These are phyloP conservation scores for Thamnophis sirtalis DNA, from an alignment of 2,113 vertebrate species.

Conservation along the genomic window DNA sequence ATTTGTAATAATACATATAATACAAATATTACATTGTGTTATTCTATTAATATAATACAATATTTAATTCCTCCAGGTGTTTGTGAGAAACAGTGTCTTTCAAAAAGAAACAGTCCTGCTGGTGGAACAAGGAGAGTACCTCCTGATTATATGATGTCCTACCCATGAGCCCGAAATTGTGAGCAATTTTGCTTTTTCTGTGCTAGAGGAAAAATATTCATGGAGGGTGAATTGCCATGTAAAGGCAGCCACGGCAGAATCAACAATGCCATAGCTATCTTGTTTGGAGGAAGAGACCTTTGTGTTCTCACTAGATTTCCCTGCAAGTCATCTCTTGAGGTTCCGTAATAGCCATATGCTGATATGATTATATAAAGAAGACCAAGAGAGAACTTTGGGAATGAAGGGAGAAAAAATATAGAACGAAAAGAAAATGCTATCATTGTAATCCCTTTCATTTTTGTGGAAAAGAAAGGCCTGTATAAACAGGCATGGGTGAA, in stretches of 20 bases:
- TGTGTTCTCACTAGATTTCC: not conserved
- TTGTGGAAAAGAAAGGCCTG: not conserved
- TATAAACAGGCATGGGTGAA: not conserved
- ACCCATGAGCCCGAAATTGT: not conserved
- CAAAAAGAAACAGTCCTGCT: not conserved
- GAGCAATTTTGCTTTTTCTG: not conserved
- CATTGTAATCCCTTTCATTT: not conserved
- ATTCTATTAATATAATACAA: not conserved
- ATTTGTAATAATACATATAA: not conserved
- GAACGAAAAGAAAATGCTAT: not conserved
- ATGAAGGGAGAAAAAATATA: not conserved
- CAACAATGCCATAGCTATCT: not conserved
- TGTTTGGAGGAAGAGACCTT: not conserved
- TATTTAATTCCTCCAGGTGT: not conserved
- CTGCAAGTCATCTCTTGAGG: not conserved
- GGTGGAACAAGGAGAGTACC: not conserved
- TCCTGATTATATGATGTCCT: not conserved
- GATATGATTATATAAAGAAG: not conserved
- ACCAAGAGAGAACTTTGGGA: not conserved
- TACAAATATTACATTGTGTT: not conserved
- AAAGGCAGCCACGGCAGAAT: not conserved
- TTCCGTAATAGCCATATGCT: not conserved
- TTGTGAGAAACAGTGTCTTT: not conserved
- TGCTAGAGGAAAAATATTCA: not conserved
- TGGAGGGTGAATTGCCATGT: not conserved